phyloP scores from a whole-genome alignment of 2,113 vertebrate species.

The Cervus canadensis region DNA sequence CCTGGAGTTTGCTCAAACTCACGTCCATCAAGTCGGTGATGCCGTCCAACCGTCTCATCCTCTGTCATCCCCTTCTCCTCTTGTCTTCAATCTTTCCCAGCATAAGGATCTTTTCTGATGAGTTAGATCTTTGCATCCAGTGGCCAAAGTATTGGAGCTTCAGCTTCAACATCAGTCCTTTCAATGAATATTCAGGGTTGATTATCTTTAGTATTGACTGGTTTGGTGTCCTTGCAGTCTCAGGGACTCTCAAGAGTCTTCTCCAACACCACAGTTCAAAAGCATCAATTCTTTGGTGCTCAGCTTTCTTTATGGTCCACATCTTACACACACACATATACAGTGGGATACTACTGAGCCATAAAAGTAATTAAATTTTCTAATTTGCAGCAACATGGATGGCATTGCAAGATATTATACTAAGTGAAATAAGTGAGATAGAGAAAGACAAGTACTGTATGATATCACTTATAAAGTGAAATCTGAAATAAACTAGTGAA shows the following conservation, averaged over 20 bases:
- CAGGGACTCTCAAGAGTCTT: not conserved
- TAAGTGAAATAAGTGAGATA: not conserved
- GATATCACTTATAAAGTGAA: not conserved
- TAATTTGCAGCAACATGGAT: not conserved
- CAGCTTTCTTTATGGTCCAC: not conserved
- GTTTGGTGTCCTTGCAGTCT: not conserved
- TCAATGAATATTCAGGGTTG: not conserved
- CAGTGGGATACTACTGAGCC: not conserved
- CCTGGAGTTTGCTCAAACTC: not conserved
- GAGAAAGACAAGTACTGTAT: not conserved
- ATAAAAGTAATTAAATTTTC: not conserved
- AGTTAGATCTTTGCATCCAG: accelerated
- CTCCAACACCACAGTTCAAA: not conserved
- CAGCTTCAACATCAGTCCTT: not conserved
- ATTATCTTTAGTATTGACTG: not conserved
- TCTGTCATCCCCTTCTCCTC: not conserved
- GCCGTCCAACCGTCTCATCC: not conserved
- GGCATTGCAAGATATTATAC: not conserved
- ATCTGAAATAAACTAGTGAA: not conserved
- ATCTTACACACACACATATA: not conserved
- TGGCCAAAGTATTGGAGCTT: not conserved
- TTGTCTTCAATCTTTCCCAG: not conserved
- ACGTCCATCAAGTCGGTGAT: not conserved
- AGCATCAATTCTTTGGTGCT: not conserved
- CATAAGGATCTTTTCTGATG: not conserved